A percentile compares a stretch with the other conserved stretches of the same genome.
phyloP scores from a whole-genome alignment of 2,888 invertebrate species.

The Stenurella melanura region DNA sequence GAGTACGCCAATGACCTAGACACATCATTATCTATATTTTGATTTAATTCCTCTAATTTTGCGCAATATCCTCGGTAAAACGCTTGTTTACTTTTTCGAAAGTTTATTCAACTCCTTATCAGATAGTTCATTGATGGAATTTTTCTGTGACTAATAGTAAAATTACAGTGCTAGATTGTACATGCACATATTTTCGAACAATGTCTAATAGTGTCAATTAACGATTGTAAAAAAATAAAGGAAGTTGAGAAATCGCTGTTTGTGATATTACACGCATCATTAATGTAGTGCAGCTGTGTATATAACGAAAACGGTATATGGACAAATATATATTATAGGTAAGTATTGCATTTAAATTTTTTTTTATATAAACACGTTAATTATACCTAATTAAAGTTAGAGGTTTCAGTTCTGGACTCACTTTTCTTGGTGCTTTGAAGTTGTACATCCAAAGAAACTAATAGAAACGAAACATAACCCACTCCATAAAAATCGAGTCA shows the following conservation, averaged over 20 bases:
- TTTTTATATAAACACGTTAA: neutral
- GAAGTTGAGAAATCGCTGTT: constrained; percentile 13
- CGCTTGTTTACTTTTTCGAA: constrained; percentile 26
- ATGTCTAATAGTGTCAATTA: constrained; percentile 11
- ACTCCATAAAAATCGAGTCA: too few species aligned
- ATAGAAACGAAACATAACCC: too few species aligned
- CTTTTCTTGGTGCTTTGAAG: too few species aligned
- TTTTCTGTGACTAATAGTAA: constrained; percentile 29
- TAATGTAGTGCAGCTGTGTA: neutral
- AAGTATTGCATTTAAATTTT: neutral
- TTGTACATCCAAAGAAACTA: too few species aligned
- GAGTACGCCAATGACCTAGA: neutral
- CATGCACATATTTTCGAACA: constrained; percentile 5
- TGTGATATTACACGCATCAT: neutral
- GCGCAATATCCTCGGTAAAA: constrained; percentile 39
- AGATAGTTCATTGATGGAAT: constrained; percentile 16
- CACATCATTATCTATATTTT: constrained; percentile 15
- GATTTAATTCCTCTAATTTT: constrained; percentile 31
- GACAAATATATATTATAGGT: neutral
- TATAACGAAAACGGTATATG: neutral
- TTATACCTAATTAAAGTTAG: neutral
- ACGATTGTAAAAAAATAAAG: neutral
- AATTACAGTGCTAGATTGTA: constrained; percentile 10
- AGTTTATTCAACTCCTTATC: constrained; percentile 39
- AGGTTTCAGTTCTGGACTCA: too few species aligned